Evolutionary conservation across 2,113 vertebrate species (phyloP), one percentile per base, ranked within the genome.

Genomic region (Psettodes erumei): DNA sequence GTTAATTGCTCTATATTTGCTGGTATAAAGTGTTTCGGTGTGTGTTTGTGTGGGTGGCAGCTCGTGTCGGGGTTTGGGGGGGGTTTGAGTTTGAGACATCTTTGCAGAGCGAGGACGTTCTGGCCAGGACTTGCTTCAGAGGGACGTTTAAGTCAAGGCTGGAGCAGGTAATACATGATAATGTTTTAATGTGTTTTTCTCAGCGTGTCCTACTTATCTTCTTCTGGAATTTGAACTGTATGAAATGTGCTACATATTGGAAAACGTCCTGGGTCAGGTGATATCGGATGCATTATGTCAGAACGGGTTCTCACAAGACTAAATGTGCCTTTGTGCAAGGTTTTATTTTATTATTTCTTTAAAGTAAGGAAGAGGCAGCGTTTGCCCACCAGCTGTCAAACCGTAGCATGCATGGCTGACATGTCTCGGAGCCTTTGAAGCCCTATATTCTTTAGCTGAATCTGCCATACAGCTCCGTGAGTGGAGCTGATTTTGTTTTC

Each of bases 381-480:
- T 38, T 73, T 55, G 28, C 43, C 42, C 38, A 66, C 43, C 23
- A 77, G 76, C 81, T 78, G 70, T 72, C 76, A 83, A 42, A 67
- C 55, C 56, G 51, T 3, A 37, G 72, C 28, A 16, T 12, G 65
- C 54, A 43, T 5, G 6, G 63, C 55, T 23, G 40, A 32, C 50
- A 27, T 18, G 60, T 55, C 66, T 65, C 43, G 28, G 79, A 66
- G 43, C 45, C 75, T 82, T 75, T 82, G 66, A 82, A 62, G 73
- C 1, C 42, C 12, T 1, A 23, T 32, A 56, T 51, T 48, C 23
- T 77, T 56, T 30, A 42, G 0, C 66, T 65, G 38, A 78, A 59
- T 68, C 28, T 55, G 55, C 33, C 40, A 40, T 60, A 55, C 54
- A 62, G 40, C 32, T 37, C 38, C 42, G 25, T 25, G 42, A 66